A percentile compares a stretch with the other conserved stretches of the same genome.
Evolutionary conservation across 2,113 vertebrate species (phyloP).

Genomic region (Spilogale gracilis): DNA sequence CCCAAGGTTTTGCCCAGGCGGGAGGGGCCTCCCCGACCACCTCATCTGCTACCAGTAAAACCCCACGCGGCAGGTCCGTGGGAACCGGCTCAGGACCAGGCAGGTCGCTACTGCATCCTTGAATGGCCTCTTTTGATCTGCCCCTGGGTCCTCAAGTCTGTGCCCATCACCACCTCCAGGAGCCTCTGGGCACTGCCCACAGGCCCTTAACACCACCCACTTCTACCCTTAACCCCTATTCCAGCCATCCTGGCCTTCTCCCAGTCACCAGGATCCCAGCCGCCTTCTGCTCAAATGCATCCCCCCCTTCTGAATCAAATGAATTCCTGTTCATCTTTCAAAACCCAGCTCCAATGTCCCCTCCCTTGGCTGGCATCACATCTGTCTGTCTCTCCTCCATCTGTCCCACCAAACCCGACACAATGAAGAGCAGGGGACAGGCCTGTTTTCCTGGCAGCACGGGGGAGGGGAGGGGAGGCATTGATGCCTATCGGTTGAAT

Average conservation of each 20-base stretch:
- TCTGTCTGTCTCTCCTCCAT: not conserved
- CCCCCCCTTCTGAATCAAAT: not conserved
- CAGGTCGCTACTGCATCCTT: not conserved
- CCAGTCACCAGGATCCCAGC: not conserved
- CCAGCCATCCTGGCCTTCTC: not conserved
- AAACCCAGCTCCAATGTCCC: not conserved
- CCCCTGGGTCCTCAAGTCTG: not conserved
- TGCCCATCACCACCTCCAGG: not conserved
- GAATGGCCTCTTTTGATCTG: not conserved
- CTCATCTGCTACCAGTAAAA: not conserved
- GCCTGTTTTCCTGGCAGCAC: not conserved
- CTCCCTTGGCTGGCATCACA: not conserved
- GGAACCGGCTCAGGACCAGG: not conserved
- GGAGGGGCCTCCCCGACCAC: not conserved
- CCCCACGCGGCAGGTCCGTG: not conserved
- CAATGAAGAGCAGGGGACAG: not conserved
- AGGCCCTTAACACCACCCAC: no score
- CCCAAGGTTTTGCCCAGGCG: not conserved
- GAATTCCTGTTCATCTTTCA: not conserved
- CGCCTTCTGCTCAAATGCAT: not conserved
- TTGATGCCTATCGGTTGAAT: accelerated
- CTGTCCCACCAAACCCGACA: not conserved
- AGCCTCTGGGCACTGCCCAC: not conserved
- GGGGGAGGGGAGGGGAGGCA: not conserved
- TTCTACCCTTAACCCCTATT: not conserved